These are phyloP conservation scores for Linnaemya vulpina DNA, from an alignment of 2,888 invertebrate species.

Conservation along the genomic window DNA sequence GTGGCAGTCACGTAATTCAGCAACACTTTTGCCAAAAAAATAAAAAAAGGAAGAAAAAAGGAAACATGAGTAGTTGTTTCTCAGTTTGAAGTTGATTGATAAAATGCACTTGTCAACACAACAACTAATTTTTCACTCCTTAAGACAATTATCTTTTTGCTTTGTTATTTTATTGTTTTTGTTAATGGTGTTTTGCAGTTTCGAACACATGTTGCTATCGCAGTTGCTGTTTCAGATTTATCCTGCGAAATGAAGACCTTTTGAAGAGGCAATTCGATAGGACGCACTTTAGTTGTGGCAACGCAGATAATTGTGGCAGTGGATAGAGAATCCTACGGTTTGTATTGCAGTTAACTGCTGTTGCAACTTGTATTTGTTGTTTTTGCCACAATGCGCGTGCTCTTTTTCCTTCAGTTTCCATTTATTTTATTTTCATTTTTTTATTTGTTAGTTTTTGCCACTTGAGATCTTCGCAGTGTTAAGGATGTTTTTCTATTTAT, in stretches of 20 bases:
- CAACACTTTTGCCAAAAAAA: constrained; percentile 31
- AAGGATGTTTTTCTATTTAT: constrained; percentile 19
- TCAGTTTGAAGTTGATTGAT: constrained; percentile 23
- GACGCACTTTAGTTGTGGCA: neutral
- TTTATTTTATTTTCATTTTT: neutral
- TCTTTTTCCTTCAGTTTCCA: constrained; percentile 11
- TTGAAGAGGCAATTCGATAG: neutral
- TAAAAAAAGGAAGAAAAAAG: no score
- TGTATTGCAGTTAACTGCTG: constrained; percentile 40
- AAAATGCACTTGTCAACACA: constrained; percentile 52
- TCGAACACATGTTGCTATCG: constrained; percentile 25
- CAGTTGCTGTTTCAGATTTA: neutral
- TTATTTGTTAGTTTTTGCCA: constrained; percentile 5
- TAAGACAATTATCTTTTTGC: constrained; percentile 47
- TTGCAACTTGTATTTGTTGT: constrained; percentile 29
- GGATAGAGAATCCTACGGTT: constrained; percentile 13
- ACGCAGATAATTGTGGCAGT: neutral
- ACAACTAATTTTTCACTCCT: constrained; percentile 16
- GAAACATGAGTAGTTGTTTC: neutral
- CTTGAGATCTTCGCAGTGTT: constrained; percentile 1
- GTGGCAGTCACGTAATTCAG: neutral
- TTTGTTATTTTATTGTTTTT: neutral
- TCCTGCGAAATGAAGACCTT: neutral
- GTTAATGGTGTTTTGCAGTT: constrained; percentile 43
- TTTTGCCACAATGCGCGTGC: constrained; percentile 62